Conservation (phyloP, 2,888 invertebrate species). For the Brachypalpus laphriformis region DNA sequence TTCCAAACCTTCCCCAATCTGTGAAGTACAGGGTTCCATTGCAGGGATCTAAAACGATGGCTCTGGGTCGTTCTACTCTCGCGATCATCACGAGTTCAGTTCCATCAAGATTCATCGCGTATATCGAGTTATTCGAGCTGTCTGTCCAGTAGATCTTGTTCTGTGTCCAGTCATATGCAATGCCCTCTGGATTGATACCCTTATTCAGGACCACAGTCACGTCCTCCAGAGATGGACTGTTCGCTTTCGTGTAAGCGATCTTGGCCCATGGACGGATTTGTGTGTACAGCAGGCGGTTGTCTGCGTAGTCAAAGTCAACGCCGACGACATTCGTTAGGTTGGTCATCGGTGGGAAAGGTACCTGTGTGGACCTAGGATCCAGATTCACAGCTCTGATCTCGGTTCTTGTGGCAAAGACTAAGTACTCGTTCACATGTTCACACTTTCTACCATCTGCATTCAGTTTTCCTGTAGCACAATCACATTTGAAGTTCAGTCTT, state of each 20-base stretch:
- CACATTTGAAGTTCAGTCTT: slow-evolving; percentile 88
- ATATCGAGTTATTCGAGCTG: slow-evolving; percentile 96
- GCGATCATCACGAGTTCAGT: slow-evolving; percentile 95
- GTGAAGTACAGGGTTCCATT: slow-evolving; percentile 97
- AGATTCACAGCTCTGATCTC: slow-evolving; percentile 96
- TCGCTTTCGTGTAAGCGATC: slow-evolving; percentile 91
- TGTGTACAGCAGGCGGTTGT: slow-evolving; percentile 94
- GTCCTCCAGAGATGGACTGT: slow-evolving; percentile 86
- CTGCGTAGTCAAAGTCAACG: slow-evolving; percentile 96
- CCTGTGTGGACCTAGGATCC: slow-evolving; percentile 90
- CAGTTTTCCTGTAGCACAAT: slow-evolving; percentile 95
- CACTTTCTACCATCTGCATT: slow-evolving; percentile 88
- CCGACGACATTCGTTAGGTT: slow-evolving; percentile 97
- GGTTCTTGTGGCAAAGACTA: slow-evolving; percentile 96
- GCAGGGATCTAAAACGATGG: slow-evolving; percentile 98
- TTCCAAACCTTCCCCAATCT: slow-evolving; percentile 97
- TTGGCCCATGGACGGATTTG: slow-evolving; percentile 96
- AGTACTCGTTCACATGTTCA: slow-evolving; percentile 92
- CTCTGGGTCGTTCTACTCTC: slow-evolving; percentile 95
- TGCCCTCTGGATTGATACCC: slow-evolving; percentile 95
- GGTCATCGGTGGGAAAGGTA: slow-evolving; percentile 93
- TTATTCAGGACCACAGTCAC: slow-evolving; percentile 89
- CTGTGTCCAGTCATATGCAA: slow-evolving; percentile 98
- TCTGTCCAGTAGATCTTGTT: slow-evolving; percentile 99
- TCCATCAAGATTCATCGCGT: slow-evolving; percentile 96